Evolutionary conservation across 2,888 invertebrate species (phyloP), one percentile per base, ranked within the genome.

Genomic region (Amphipyra berbera): DNA sequence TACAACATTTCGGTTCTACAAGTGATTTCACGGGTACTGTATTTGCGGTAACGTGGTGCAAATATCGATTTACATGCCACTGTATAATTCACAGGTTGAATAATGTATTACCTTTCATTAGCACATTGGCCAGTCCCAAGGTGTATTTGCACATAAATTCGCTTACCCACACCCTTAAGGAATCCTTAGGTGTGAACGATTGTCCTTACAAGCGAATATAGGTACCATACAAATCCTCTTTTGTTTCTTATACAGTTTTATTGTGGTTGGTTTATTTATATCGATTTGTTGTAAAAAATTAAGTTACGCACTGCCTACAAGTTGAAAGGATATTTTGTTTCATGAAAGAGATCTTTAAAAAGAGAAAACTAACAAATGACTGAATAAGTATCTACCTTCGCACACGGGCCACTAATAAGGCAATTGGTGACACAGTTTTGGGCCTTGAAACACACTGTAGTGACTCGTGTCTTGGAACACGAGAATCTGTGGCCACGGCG

Each of bases 101-200:
- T 95, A 94, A 95, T 94, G 94, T 94, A 94, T 94, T 90, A 90
- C 92, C 92, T 92, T 94, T 94, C 94, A 95, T 95, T 95, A 94
- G 94, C 94, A 94, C 94, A 94, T 92, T 91, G 92, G 92, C 88
- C 90, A 91, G 91, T 89, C 89, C 90, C 88, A 88, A 85, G 91
- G 89, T 90, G 90, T 93, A 94, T 95, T 95, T 94, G 93, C 94
- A 95, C 93, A 90, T 94, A 92, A 94, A 93, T 93, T 94, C 91
- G 90, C 88, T 89, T 89, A 92, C 91, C 92, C 90, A 87, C 88
- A 88, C 90, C 90, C 91, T 82, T 85, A 87, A 90, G 89, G 89
- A 90, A 91, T 87, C 89, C 88, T 86, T 82, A 90, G 89, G 89
- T 90, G 90, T 86, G 89, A 90, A 88, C 89, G 89, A 93, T 92